A percentile compares a stretch with the other conserved stretches of the same genome.
Evolutionary conservation across 2,113 vertebrate species (phyloP).

Genomic region (Catharus minimus): DNA sequence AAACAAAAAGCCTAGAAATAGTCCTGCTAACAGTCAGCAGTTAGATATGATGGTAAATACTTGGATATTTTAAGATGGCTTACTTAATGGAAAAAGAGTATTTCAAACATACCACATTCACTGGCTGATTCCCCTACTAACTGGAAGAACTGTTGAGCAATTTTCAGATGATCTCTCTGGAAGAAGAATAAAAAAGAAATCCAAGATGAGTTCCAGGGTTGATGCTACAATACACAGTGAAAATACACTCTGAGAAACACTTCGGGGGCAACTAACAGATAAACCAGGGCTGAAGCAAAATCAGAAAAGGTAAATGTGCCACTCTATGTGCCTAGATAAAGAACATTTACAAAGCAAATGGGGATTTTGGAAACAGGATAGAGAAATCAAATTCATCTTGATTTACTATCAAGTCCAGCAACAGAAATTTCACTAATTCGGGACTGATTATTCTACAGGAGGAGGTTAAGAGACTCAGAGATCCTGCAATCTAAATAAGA

Average conservation of each 20-base stretch:
- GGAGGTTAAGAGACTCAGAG: neutral
- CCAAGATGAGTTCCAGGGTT: neutral
- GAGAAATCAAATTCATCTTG: neutral
- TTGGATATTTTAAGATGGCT: neutral
- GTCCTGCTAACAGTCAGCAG: neutral
- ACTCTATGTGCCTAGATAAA: neutral
- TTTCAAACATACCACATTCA: constrained; percentile 86
- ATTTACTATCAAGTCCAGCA: neutral
- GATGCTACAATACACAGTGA: neutral
- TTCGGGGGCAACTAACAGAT: neutral
- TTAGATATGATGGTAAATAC: neutral
- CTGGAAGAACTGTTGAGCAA: constrained; percentile 96
- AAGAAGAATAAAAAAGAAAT: constrained; percentile 5
- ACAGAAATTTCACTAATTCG: neutral
- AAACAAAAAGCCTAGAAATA: neutral
- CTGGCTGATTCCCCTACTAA: constrained; percentile 95
- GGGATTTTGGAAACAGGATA: neutral
- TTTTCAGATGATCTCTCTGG: constrained; percentile 94
- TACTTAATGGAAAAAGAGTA: neutral
- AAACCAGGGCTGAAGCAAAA: neutral
- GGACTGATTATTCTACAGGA: neutral
- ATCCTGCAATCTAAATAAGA: neutral
- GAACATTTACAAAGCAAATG: neutral
- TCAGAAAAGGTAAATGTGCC: neutral
- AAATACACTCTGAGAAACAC: neutral